These are phyloP conservation scores for Agrochola circellaris DNA, from an alignment of 2,888 invertebrate species.

Conservation along the genomic window DNA sequence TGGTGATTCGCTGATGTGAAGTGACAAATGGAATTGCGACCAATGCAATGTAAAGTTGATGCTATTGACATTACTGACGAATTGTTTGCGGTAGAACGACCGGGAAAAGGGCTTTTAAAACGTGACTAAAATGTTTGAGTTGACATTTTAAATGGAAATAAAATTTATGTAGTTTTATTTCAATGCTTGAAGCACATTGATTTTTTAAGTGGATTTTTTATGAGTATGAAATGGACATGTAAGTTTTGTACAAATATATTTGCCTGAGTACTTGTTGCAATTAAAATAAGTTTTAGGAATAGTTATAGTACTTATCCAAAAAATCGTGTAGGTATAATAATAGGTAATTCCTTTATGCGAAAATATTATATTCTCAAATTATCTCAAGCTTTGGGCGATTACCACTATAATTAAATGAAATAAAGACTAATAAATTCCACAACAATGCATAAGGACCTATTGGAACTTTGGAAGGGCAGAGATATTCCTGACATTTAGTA, in stretches of 20 bases:
- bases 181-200: background rate
- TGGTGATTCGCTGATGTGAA: constrained; percentile 22
- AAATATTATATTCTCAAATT: too few relatives aligned
- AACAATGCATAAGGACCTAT: constrained; percentile 41
- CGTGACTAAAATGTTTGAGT: constrained; percentile 31
- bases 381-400: background rate
- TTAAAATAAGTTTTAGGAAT: background rate
- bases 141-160: constrained; percentile 22
- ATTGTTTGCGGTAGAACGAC: constrained; percentile 48
- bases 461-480: constrained; percentile 36
- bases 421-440: constrained; percentile 35
- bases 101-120: constrained; percentile 47
- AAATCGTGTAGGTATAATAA: too few relatives aligned
- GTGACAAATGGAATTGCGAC: constrained; percentile 57
- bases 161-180: constrained; percentile 21
- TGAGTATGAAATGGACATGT: background rate
- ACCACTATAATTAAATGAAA: constrained; percentile 26
- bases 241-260: background rate
- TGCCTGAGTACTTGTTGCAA: background rate
- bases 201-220: constrained; percentile 13
- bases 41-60: constrained; percentile 30
- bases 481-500: constrained; percentile 64
- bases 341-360: too few relatives aligned
- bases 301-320: background rate
- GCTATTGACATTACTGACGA: constrained; percentile 54